These are phyloP conservation scores for Esox lucius DNA, from an alignment of 2,797 vertebrate genomes.

Conservation along the genomic window DNA sequence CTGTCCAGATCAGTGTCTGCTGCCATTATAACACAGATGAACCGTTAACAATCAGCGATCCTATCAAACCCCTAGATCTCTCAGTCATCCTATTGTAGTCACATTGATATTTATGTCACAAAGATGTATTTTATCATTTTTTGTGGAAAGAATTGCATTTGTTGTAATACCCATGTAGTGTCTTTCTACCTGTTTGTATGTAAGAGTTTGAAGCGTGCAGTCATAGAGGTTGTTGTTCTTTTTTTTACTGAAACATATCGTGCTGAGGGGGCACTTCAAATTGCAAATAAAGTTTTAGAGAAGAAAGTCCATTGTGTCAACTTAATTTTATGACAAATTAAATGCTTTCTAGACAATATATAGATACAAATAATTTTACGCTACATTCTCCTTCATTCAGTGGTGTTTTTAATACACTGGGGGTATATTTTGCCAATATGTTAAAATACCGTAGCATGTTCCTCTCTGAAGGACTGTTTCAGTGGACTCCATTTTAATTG, in stretches of 20 bases:
- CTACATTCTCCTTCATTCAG: not conserved
- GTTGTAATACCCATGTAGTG: conserved; percentile 7
- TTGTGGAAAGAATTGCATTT: conserved; percentile 45
- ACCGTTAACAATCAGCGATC: conserved; percentile 66
- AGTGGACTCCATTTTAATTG: conserved; percentile 77
- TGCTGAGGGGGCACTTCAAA: conserved; percentile 22
- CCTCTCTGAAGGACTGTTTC: conserved; percentile 55
- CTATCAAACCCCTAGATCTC: conserved; percentile 18
- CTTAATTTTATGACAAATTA: not conserved
- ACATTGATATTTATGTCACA: conserved; percentile 57
- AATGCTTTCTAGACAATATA: not conserved
- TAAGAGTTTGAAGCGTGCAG: too few species aligned
- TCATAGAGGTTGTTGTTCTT: too few species aligned
- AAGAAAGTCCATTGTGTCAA: not conserved
- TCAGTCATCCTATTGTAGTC: conserved; percentile 63
- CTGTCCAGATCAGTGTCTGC: conserved; percentile 67
- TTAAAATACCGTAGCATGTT: conserved; percentile 56
- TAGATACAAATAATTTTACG: not conserved
- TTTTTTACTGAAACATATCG: conserved; percentile 9
- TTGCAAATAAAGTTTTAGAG: not conserved
- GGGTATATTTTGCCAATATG: conserved; percentile 44
- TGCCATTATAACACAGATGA: conserved; percentile 73
- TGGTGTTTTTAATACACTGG: conserved; percentile 43
- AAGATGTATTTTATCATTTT: conserved; percentile 55
- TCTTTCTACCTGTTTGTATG: too few species aligned